phyloP scores from a whole-genome alignment of 2,888 invertebrate species.

The Sarcophaga rosellei region DNA sequence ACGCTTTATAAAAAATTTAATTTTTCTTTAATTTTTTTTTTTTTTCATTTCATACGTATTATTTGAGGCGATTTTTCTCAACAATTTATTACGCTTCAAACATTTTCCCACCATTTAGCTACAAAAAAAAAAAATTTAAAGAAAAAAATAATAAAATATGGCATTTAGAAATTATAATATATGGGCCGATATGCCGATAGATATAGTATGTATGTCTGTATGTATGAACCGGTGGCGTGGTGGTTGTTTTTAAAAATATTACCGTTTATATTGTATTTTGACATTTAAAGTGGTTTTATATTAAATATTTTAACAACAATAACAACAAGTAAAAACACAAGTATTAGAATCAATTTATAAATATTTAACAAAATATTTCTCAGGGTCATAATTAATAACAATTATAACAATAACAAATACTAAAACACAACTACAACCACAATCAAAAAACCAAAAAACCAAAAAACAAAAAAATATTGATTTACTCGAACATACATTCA shows the following conservation, averaged over 20 bases:
- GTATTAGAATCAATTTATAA: conserved; percentile 3
- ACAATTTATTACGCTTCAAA: conserved; percentile 44
- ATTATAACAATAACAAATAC: conserved; percentile 12
- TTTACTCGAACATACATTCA: not conserved
- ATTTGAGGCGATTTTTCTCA: conserved; percentile 32
- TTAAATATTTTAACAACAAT: not conserved
- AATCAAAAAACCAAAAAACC: too few relatives aligned
- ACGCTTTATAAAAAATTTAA: conserved; percentile 31
- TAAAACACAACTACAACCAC: conserved; percentile 10
- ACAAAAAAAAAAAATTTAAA: conserved; percentile 26
- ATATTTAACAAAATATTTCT: conserved; percentile 25
- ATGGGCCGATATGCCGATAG: not conserved
- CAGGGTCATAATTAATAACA: conserved; percentile 53
- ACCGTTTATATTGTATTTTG: conserved; percentile 9
- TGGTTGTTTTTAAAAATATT: not conserved
- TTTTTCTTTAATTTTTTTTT: conserved; percentile 15
- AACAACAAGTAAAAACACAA: conserved; percentile 11
- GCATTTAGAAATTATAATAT: conserved; percentile 17
- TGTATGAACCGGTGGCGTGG: not conserved
- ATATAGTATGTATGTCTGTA: not conserved
- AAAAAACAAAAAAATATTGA: conserved; percentile 33
- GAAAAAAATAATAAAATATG: conserved; percentile 21
- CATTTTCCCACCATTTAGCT: conserved; percentile 50
- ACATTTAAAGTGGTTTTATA: not conserved
- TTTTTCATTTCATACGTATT: not conserved